Evolutionary conservation across 2,888 invertebrate species (phyloP).

Genomic region (Muscina levida): DNA sequence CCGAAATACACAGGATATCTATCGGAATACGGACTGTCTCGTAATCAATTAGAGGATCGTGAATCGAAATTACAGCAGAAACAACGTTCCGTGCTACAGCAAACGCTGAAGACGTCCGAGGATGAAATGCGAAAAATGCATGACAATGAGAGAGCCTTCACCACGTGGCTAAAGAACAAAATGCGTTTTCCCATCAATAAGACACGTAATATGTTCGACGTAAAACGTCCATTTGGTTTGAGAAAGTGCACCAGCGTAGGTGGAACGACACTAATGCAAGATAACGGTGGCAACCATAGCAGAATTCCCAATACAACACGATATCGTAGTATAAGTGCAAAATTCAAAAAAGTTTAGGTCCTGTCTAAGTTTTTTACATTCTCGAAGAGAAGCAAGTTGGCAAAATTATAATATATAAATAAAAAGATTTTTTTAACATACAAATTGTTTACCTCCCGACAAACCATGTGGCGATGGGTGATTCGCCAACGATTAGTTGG

Average conservation of each 20-base stretch:
- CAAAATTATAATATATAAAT: too few relatives aligned
- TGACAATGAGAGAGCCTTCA: constrained; percentile 82
- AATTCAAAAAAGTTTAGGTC: constrained; percentile 50
- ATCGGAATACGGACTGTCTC: constrained; percentile 82
- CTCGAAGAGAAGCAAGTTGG: not conserved
- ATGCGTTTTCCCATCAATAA: constrained; percentile 79
- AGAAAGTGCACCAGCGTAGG: constrained; percentile 48
- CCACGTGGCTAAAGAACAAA: constrained; percentile 81
- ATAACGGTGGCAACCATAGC: constrained; percentile 40
- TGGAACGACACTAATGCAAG: not conserved
- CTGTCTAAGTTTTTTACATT: not conserved
- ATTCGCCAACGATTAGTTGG: too few relatives aligned
- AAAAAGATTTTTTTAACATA: too few relatives aligned
- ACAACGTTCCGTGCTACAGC: constrained; percentile 72
- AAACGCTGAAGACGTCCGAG: constrained; percentile 78
- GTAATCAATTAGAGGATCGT: constrained; percentile 79
- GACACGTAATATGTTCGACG: constrained; percentile 79
- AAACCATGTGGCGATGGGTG: too few relatives aligned
- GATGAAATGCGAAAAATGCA: constrained; percentile 80
- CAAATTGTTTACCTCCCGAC: too few relatives aligned
- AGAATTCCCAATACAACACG: constrained; percentile 62
- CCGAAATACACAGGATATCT: constrained; percentile 81
- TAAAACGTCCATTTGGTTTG: constrained; percentile 66
- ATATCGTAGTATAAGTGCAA: constrained; percentile 64
- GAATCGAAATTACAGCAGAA: constrained; percentile 77